phyloP scores from a whole-genome alignment of 2,888 invertebrate species.

The Pinctada fucata region DNA sequence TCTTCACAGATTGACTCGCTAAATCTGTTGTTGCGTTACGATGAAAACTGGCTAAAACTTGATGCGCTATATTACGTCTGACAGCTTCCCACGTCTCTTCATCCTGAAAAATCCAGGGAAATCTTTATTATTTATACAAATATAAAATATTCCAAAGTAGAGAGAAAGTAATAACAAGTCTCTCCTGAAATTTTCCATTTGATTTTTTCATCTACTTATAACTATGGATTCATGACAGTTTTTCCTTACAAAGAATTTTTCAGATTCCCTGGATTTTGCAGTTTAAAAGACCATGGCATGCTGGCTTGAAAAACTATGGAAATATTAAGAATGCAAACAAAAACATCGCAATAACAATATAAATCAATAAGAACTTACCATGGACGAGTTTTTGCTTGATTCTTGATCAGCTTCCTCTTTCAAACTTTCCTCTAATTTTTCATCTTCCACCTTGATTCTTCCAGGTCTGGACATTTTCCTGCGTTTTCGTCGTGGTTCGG shows the following conservation, averaged over 20 bases:
- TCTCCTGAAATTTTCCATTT: too few relatives aligned
- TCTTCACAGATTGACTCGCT: background rate
- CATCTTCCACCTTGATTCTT: constrained; percentile 9
- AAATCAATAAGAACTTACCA: background rate
- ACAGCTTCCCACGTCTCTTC: constrained; percentile 12
- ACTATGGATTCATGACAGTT: too few relatives aligned
- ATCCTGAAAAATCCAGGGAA: constrained; percentile 26
- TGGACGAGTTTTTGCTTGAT: background rate
- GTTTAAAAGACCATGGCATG: too few relatives aligned
- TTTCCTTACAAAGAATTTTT: too few relatives aligned
- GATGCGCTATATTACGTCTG: background rate
- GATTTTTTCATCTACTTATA: too few relatives aligned
- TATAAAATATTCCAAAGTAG: too few relatives aligned
- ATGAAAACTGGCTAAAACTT: background rate
- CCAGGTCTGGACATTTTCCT: constrained; percentile 14
- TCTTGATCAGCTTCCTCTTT: background rate
- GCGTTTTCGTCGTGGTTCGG: constrained; percentile 14
- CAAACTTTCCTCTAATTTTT: background rate
- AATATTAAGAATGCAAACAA: too few relatives aligned
- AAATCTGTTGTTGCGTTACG: background rate
- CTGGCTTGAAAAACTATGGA: too few relatives aligned
- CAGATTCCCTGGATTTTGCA: too few relatives aligned
- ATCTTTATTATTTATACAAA: background rate
- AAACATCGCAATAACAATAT: too few relatives aligned
- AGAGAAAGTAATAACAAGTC: too few relatives aligned